Base-by-base conservation (phyloP, 1,140 invertebrate species). In the Sinella curviseta region DNA sequence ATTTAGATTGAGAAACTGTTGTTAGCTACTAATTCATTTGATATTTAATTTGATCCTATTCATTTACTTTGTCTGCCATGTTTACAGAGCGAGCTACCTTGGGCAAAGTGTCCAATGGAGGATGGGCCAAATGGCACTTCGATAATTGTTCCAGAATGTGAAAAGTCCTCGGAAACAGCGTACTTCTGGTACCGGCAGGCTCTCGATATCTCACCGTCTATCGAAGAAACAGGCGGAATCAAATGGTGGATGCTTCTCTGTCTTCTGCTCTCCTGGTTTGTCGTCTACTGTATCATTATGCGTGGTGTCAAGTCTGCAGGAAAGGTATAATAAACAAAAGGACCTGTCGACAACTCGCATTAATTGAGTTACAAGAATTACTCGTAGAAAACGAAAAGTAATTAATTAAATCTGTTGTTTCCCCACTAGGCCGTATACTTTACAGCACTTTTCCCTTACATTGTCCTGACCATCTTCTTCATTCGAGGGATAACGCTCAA, bases 241-340 rank as follows among this genome's bases (percentile, higher is more conserved):
- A 94, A 95, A 83, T 97, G 95, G 94, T 97, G 97, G 94, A 95
- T 99, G 84, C 94, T 95, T 0, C 85, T 97, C 2, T 97, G 96
- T 86, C 90, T 99, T 24, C 87, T 98, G 39, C 88, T 98, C 16
- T 94, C 97, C 73, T 99, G 97, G 97, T 88, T 94, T 48, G 89
- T 98, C 75, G 95, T 99, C 17, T 99, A 97, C 89, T 94, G 97
- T 85, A 98, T 97, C 85, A 95, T 99, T 1, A 97, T 97, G 95
- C 97, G 97, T 88, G 97, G 97, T 65, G 98, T 99, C 82, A 96
- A 98, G 87, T 96, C 95, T 83, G 97, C 96, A 80, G 97, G 97
- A 86, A 99, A 98, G 90, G 97, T 96, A 87, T 86, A 84, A 80
- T 30, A 73, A 1, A 4, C 24, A n/a, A n/a, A n/a, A n/a, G n/a